Base-by-base conservation (phyloP, 2,797 vertebrate species). In the Centroberyx gerrardi region DNA sequence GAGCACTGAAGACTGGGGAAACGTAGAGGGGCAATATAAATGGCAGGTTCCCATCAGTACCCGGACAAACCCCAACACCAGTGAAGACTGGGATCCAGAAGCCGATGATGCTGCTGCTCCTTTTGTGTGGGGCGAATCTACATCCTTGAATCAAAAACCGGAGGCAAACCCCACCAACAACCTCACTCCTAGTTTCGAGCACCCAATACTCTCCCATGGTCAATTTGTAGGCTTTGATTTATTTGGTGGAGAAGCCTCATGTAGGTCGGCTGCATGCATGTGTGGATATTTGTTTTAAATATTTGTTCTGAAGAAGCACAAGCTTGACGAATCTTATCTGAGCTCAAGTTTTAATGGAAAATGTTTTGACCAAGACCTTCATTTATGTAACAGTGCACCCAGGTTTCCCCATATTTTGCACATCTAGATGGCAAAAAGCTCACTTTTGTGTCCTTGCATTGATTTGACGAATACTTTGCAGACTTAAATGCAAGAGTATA, bases 71-170 rank as follows among this genome's bases (percentile, higher is more conserved):
- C 90, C 95, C 12, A 80, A 91, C 40, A 90, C 81, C 2, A 90
- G 91, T 7, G 97, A 97, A 74, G 95, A 97, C 68, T 97, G 96
- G 96, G 96, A 97, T 38, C 55, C 92, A 95, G 94, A 95, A 55
- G 68, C 40, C 0, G 91, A 93, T 31, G 71, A 90, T 10, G 0
- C 1, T 2, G 81, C 82, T 1, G 0, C 4, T 22, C 73, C 88
- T 0, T 96, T 95, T 70, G 74, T 94, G 31, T 94, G 92, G 92
- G 93, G 94, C 0, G 28, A 52, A 15, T 88, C 51, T 7, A 87
- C 62, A 0, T 6, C 2, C 3, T 8, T 40, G 8, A 18, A 33
- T 70, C 3, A 3, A 10, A 68, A 49, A 17, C 2, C 1, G 8
- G 68, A 84, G 7, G 8, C 1, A 0, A 70, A 8, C 9, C 54